Evolutionary conservation across 2,113 vertebrate species (phyloP).

Genomic region (Gymnarchus niloticus): DNA sequence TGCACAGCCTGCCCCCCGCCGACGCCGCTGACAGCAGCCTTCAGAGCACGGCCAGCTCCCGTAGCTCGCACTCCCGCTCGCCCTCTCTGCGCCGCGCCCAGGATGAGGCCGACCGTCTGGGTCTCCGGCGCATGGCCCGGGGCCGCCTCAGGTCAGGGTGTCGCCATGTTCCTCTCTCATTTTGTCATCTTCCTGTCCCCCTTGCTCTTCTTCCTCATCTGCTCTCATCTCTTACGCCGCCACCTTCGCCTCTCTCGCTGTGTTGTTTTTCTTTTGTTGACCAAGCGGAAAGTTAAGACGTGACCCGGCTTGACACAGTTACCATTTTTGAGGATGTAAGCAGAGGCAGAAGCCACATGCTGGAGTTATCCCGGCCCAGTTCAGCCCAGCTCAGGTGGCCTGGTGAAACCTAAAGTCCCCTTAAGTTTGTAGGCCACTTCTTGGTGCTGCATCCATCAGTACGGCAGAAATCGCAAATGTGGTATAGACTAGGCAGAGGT

Average conservation of each 20-base stretch:
- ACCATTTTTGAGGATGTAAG: neutral
- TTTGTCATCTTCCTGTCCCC: neutral
- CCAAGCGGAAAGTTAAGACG: neutral
- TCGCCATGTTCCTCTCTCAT: too few relatives aligned
- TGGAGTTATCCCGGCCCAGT: too few relatives aligned
- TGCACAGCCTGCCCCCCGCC: conserved; percentile 79
- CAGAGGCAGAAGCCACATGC: neutral
- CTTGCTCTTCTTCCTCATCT: neutral
- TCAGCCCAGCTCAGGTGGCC: too few relatives aligned
- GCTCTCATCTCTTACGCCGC: neutral
- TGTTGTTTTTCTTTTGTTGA: neutral
- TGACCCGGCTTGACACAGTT: neutral
- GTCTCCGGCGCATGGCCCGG: conserved; percentile 53
- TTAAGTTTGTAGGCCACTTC: neutral
- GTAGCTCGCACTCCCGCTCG: conserved; percentile 58
- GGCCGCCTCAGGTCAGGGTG: conserved; percentile 60
- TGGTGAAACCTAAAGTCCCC: too few relatives aligned
- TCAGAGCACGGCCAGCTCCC: conserved; percentile 53
- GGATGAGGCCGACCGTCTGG: conserved; percentile 55
- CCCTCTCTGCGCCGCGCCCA: conserved; percentile 66
- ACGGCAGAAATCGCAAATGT: neutral
- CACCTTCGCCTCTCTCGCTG: neutral
- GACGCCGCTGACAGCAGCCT: conserved; percentile 57
- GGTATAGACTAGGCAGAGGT: neutral
- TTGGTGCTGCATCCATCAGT: too few relatives aligned